Base-by-base conservation (phyloP, 1,140 invertebrate genomes). In the Neodiprion fabricii region DNA sequence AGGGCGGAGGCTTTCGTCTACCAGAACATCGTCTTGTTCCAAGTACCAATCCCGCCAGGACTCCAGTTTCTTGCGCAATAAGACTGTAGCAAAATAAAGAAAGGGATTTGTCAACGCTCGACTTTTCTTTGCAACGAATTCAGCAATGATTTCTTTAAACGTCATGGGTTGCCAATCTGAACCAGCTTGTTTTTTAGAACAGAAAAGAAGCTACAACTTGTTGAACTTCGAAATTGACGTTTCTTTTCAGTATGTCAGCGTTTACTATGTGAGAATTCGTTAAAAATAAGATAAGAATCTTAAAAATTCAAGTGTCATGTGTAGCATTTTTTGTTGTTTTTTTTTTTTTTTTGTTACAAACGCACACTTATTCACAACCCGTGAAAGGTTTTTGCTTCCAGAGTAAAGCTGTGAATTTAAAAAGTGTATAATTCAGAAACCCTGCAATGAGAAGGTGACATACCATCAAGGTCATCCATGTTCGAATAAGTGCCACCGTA, bases 401-500 rank as follows among this genome's bases (percentile, higher is more conserved):
- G 5, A 61, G 11, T 61, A 12, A 5, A 5, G 53, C 11, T 17
- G 53, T 61, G n/a, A 61, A 61, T 14, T 61, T 61, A 5, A 5
- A 61, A 61, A 61, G 8, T 61, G 1, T n/a, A 8, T 61, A 2
- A n/a, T 1, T 61, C 1, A 11, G n/a, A 61, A 11, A 3, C 2
- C 11, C 11, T 11, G 3, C 11, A 61, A n/a, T 11, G 4, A 61
- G n/a, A n/a, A 61, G n/a, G 0, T 7, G 47, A 49, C 66, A 76
- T 75, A 86, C 85, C 77, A 68, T 80, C 73, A 9, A 85, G 75
- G 72, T 84, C 78, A 9, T 81, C 67, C 82, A 80, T 83, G 14
- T 75, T 82, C 28, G 75, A 78, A 76, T 82, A 78, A 50, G 83
- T 79, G 17, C 90, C 90, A 8, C 85, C 89, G 75, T 90, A 91